Conservation (phyloP, 2,113 vertebrate species). For the Heterochromis multidens region DNA sequence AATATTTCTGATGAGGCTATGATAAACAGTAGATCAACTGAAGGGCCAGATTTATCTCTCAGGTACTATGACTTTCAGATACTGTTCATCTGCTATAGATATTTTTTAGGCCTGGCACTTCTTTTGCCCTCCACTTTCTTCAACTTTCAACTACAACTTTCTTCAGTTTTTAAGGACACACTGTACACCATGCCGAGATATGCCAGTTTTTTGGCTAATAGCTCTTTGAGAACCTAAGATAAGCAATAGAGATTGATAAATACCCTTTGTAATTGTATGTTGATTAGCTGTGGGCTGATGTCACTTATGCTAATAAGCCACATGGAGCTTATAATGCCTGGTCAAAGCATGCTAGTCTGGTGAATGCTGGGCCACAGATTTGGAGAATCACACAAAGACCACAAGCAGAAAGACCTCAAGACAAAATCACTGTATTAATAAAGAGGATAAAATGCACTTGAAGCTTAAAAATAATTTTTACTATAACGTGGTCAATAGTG, state of each 20-base stretch:
- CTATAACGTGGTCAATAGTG: neutral
- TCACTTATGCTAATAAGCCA: neutral
- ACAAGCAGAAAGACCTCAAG: neutral
- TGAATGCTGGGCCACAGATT: too few relatives aligned
- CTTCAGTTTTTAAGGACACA: rapidly evolving
- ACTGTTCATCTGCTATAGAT: neutral
- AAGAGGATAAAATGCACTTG: neutral
- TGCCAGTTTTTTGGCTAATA: neutral
- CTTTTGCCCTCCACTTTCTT: neutral
- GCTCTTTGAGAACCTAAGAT: neutral
- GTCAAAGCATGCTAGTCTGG: neutral
- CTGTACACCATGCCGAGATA: neutral
- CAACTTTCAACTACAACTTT: too few relatives aligned
- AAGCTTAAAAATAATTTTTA: neutral
- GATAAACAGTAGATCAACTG: neutral
- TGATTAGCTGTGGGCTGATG: neutral
- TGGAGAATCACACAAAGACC: too few relatives aligned
- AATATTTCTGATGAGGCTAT: neutral
- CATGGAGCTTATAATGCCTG: neutral
- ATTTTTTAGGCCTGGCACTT: neutral
- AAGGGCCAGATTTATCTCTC: neutral
- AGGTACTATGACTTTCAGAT: neutral
- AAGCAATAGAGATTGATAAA: neutral
- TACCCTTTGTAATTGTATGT: neutral
- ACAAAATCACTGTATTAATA: neutral